A percentile compares a stretch with the other conserved stretches of the same genome.
phyloP scores from a whole-genome alignment of 2,113 vertebrate species.

The Cryptotis parvus region DNA sequence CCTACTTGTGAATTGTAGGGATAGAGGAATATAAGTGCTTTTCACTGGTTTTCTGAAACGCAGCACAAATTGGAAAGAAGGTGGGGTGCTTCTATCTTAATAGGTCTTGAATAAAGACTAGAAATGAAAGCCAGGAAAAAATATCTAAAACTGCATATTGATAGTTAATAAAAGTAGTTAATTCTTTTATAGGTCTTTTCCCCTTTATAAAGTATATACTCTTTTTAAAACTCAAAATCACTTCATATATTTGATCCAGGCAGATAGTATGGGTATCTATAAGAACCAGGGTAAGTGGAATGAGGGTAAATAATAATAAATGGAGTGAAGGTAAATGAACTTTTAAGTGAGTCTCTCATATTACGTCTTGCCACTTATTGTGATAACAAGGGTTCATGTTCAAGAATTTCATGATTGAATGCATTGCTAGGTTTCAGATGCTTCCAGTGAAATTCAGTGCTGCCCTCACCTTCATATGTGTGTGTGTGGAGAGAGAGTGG shows the following conservation, averaged over 20 bases:
- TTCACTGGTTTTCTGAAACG: slow-evolving; percentile 44
- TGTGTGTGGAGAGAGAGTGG: neutral
- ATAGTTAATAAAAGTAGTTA: slow-evolving; percentile 58
- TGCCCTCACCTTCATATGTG: neutral
- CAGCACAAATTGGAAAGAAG: slow-evolving; percentile 19
- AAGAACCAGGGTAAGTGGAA: neutral
- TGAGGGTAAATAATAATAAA: slow-evolving; percentile 18
- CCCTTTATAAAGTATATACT: slow-evolving; percentile 39
- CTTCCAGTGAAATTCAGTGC: neutral
- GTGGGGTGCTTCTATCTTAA: neutral
- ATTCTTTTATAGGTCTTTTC: slow-evolving; percentile 35
- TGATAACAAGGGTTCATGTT: slow-evolving; percentile 31
- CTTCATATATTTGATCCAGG: slow-evolving; percentile 39
- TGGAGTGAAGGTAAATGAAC: neutral
- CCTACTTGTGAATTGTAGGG: slow-evolving; percentile 1
- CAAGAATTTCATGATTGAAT: slow-evolving; percentile 34
- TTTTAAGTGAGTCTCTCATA: slow-evolving; percentile 15
- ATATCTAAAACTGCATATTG: too few relatives aligned
- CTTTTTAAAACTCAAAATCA: slow-evolving; percentile 66
- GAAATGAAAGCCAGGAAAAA: too few relatives aligned
- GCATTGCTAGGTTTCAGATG: slow-evolving; percentile 5
- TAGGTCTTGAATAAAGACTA: neutral
- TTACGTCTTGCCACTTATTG: slow-evolving; percentile 8
- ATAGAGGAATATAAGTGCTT: slow-evolving; percentile 49
- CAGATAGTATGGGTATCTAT: slow-evolving; percentile 48